phyloP scores from a whole-genome alignment of 1,140 invertebrate genomes.

The Micrasema longulum region DNA sequence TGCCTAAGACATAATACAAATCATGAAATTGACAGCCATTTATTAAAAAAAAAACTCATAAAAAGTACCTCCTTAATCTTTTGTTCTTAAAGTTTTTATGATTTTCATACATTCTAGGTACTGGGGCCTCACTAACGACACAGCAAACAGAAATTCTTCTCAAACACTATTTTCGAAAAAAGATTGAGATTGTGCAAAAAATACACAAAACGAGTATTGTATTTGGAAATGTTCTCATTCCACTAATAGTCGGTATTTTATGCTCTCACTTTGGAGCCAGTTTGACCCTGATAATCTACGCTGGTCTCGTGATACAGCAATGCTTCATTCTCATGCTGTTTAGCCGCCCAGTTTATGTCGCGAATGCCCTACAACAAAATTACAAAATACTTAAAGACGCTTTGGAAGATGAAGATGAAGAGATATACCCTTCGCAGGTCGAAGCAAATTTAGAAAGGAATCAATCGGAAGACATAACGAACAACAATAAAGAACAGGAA shows the following conservation, averaged over 20 bases:
- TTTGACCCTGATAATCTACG: slow-evolving; percentile 62
- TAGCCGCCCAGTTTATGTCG: slow-evolving; percentile 63
- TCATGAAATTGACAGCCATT: too few species aligned
- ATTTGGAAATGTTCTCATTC: slow-evolving; percentile 61
- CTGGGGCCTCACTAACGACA: slow-evolving; percentile 62
- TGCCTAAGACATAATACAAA: too few species aligned
- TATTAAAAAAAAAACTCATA: too few species aligned
- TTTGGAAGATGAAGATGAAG: slow-evolving; percentile 65
- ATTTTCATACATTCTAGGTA: slow-evolving; percentile 61
- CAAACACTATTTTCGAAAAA: slow-evolving; percentile 65
- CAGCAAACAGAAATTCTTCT: slow-evolving; percentile 66
- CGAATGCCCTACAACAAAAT: slow-evolving; percentile 60
- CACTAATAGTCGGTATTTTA: slow-evolving; percentile 60
- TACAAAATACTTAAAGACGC: slow-evolving; percentile 64
- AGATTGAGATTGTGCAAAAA: slow-evolving; percentile 60
- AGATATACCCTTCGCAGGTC: slow-evolving; percentile 60
- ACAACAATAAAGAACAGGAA: slow-evolving; percentile 33
- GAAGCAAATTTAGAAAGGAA: slow-evolving; percentile 10
- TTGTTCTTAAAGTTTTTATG: too few species aligned
- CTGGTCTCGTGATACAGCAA: slow-evolving; percentile 64
- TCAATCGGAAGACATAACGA: neutral
- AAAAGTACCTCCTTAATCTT: too few species aligned
- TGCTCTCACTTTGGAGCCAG: slow-evolving; percentile 59
- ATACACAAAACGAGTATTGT: slow-evolving; percentile 62
- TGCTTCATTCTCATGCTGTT: slow-evolving; percentile 62